These are phyloP conservation scores for Passer domesticus DNA, from an alignment of 2,113 vertebrate genomes.

Conservation along the genomic window DNA sequence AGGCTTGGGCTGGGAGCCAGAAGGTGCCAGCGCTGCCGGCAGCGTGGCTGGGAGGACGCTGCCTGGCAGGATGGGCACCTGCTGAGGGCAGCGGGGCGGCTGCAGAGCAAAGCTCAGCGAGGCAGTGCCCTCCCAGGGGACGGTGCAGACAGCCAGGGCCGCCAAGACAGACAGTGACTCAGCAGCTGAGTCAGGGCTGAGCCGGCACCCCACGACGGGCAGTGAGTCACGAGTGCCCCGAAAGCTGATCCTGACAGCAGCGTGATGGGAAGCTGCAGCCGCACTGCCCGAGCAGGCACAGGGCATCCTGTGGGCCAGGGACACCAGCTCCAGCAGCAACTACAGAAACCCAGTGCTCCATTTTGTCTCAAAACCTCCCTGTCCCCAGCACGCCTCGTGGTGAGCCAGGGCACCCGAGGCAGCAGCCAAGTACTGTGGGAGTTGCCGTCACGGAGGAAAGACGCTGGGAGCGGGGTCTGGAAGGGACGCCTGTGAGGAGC, in stretches of 20 bases:
- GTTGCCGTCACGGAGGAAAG: rapidly evolving
- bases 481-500: neutral
- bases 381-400: rapidly evolving
- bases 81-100: neutral
- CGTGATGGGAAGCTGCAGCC: neutral
- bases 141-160: neutral
- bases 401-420: neutral
- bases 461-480: neutral
- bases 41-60: rapidly evolving
- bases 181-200: conserved; percentile 61
- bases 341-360: neutral
- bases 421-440: neutral
- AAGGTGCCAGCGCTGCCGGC: neutral
- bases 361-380: neutral
- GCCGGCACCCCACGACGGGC: neutral
- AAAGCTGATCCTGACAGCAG: neutral
- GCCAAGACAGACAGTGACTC: conserved; percentile 33
- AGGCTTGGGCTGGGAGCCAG: neutral
- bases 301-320: neutral
- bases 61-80: neutral
- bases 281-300: rapidly evolving
- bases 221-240: conserved; percentile 18
- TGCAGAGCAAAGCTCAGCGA: neutral
- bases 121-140: neutral
- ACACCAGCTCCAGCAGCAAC: neutral